Evolutionary conservation across 92 coral and sea anemone genomes (phyloP).

Genomic region (Virgularia gustaviana): DNA sequence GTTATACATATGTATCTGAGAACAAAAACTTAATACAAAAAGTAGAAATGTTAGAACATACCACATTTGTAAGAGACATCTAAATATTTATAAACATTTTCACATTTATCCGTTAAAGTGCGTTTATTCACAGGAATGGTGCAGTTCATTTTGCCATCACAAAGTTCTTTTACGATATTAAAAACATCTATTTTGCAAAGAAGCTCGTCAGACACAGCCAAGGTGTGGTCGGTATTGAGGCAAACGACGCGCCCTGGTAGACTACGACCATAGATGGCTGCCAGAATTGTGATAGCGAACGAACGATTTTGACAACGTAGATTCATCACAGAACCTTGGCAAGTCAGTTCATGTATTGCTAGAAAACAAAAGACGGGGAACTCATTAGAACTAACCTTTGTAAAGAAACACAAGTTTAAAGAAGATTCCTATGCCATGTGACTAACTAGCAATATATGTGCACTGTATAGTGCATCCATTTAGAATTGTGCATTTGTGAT

Average conservation of each 20-base stretch:
- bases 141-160: conserved; percentile 52
- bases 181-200: conserved; percentile 23
- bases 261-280: conserved; percentile 70
- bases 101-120: conserved; percentile 43
- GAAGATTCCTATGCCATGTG: too few relatives aligned
- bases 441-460: too few relatives aligned
- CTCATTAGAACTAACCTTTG: neutral
- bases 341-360: conserved; percentile 37
- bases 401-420: neutral
- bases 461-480: too few relatives aligned
- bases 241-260: conserved; percentile 58
- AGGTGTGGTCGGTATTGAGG: conserved; percentile 32
- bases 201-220: conserved; percentile 39
- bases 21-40: neutral
- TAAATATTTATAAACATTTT: conserved; percentile 61
- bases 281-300: conserved; percentile 50
- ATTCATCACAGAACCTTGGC: conserved; percentile 53
- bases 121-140: conserved; percentile 25
- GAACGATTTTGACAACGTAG: conserved; percentile 64
- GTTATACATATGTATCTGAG: neutral
- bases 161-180: conserved; percentile 13
- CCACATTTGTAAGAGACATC: conserved; percentile 62
- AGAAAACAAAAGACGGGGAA: neutral
- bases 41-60: conserved; percentile 19
- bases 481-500: too few relatives aligned